A percentile compares a stretch with the other conserved stretches of the same genome.
Conservation (phyloP, 1,140 invertebrate genomes). For the Diorhabda elongata region DNA sequence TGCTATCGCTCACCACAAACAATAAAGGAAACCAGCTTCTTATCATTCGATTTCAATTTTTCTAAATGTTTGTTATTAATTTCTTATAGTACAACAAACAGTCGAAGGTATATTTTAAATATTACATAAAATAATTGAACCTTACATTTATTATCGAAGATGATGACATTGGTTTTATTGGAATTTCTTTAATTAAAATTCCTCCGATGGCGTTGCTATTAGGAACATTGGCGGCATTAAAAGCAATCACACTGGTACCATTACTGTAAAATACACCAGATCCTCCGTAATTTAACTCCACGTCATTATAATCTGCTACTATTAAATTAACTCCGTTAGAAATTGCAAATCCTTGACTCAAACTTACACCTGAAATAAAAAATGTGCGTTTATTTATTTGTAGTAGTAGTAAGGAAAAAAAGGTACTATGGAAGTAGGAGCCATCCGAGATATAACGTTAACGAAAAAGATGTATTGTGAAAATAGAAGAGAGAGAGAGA, state of each 20-base stretch:
- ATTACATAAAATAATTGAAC: neutral
- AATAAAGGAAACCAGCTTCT: too few relatives aligned
- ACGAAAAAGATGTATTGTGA: too few relatives aligned
- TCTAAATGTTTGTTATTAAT: too few relatives aligned
- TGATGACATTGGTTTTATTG: neutral
- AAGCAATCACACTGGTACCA: neutral
- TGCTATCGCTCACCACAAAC: too few relatives aligned
- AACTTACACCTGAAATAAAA: slow-evolving; percentile 2
- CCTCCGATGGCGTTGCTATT: neutral
- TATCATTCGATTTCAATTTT: too few relatives aligned
- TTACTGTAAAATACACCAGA: slow-evolving; percentile 11
- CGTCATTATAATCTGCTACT: neutral
- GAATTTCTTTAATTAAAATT: neutral
- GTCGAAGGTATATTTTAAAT: neutral
- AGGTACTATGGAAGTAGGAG: too few relatives aligned
- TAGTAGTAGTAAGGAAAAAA: too few relatives aligned
- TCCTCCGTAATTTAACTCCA: slow-evolving; percentile 3
- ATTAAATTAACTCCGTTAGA: slow-evolving; percentile 8
- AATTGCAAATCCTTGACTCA: slow-evolving; percentile 4
- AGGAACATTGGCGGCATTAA: neutral
- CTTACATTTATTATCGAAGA: neutral
- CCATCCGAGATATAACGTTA: too few relatives aligned
- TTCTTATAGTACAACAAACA: neutral
- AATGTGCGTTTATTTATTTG: too few relatives aligned
- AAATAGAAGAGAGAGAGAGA: too few relatives aligned